phyloP scores from a whole-genome alignment of 2,113 vertebrate genomes.

The Ginglymostoma cirratum region DNA sequence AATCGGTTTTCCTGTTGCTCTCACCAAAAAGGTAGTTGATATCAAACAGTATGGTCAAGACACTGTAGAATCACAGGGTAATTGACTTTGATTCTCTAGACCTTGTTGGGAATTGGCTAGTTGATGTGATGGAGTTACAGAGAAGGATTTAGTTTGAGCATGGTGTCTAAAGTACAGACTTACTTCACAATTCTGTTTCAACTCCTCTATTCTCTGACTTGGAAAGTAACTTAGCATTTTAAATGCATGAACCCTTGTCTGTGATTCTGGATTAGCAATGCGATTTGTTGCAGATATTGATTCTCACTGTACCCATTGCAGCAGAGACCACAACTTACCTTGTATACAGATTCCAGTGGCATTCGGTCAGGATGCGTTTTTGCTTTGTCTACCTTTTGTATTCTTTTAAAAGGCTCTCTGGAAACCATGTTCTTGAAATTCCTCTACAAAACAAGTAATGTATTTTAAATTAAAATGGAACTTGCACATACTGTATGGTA shows the following conservation, averaged over 20 bases:
- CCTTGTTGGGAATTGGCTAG: not conserved
- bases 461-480: not conserved
- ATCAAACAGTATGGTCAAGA: not conserved
- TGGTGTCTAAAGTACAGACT: not conserved
- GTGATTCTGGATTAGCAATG: not conserved
- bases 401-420: constrained; percentile 64
- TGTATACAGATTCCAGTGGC: constrained; percentile 76
- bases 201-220: not conserved
- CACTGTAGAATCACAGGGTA: not conserved
- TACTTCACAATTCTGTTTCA: not conserved
- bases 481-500: not conserved
- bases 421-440: constrained; percentile 56
- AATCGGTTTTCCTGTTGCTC: not conserved
- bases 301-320: not conserved
- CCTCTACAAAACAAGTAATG: constrained; percentile 51
- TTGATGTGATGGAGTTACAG: not conserved
- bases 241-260: not conserved
- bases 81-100: not conserved
- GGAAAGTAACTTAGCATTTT: not conserved
- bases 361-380: constrained; percentile 66
- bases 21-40: not conserved
- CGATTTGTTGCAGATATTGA: not conserved
- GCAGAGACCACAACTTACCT: constrained; percentile 57
- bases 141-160: not conserved
- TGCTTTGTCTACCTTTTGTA: constrained; percentile 64